Conservation (phyloP, 1,140 invertebrate genomes). For the Wasmannia auropunctata region DNA sequence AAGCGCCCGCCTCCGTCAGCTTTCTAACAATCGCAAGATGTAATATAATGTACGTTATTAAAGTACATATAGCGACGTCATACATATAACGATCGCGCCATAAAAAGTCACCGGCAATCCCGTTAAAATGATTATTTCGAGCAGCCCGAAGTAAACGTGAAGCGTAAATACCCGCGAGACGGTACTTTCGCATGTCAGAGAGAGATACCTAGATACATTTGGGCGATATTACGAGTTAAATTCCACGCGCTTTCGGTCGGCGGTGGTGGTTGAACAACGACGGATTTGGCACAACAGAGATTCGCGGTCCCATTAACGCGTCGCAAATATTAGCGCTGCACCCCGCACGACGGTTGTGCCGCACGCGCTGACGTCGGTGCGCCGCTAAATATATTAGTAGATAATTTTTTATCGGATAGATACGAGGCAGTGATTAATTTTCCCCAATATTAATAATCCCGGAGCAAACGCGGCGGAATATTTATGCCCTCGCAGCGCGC, state of each 20-base stretch:
- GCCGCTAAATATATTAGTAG: slow-evolving; percentile 30
- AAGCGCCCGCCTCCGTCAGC: slow-evolving; percentile 10
- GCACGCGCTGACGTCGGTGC: neutral
- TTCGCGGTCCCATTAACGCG: slow-evolving; percentile 8
- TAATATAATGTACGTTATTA: neutral
- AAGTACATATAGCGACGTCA: neutral
- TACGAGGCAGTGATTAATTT: slow-evolving; percentile 18
- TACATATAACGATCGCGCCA: neutral
- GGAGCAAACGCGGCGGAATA: neutral
- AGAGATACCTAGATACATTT: too few species aligned
- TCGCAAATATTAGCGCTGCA: slow-evolving; percentile 39
- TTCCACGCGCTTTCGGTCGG: neutral
- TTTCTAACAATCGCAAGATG: neutral
- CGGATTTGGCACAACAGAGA: slow-evolving; percentile 26
- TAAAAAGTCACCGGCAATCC: neutral
- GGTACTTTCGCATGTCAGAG: neutral
- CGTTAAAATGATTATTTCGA: neutral
- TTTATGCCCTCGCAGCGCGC: slow-evolving; percentile 18
- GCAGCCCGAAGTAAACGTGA: neutral
- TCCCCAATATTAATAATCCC: slow-evolving; percentile 60
- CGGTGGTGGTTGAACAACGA: neutral
- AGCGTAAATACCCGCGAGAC: neutral
- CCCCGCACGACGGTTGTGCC: too few species aligned
- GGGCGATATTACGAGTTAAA: slow-evolving; percentile 15
- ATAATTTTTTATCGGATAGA: neutral